phyloP scores from a whole-genome alignment of 53 echinoderm and acorn worm genomes.

The Hippasteria phrygiana region DNA sequence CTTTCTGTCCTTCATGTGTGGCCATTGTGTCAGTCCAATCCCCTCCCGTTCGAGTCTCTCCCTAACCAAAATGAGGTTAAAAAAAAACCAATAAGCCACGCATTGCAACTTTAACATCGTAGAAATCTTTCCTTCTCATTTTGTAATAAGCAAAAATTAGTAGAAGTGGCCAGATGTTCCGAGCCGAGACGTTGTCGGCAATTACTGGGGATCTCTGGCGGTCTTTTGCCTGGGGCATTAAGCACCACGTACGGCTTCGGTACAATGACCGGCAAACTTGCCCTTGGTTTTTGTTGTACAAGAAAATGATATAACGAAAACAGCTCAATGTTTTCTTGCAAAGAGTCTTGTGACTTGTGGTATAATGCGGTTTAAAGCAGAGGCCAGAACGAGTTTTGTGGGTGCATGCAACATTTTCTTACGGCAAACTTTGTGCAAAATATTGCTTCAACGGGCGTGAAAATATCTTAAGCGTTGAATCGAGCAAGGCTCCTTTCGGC shows the following conservation, averaged over 20 bases:
- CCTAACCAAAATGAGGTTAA: neutral
- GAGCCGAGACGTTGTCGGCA: slow-evolving; percentile 44
- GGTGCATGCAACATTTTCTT: too few relatives aligned
- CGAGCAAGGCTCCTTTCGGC: too few relatives aligned
- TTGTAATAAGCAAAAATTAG: slow-evolving; percentile 29
- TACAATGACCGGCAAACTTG: slow-evolving; percentile 58
- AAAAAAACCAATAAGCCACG: neutral
- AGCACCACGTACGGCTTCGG: slow-evolving; percentile 22
- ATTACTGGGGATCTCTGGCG: slow-evolving; percentile 48
- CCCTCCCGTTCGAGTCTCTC: neutral
- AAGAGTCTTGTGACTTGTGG: neutral
- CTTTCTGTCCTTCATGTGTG: slow-evolving; percentile 3
- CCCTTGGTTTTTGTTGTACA: slow-evolving; percentile 41
- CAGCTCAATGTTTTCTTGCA: neutral
- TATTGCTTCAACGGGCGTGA: too few relatives aligned
- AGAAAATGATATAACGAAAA: slow-evolving; percentile 60
- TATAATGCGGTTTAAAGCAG: slow-evolving; percentile 18
- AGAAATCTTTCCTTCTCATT: neutral
- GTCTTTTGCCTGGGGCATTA: slow-evolving; percentile 26
- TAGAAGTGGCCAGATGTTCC: slow-evolving; percentile 59
- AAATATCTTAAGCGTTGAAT: too few relatives aligned
- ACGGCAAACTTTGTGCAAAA: too few relatives aligned
- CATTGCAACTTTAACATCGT: neutral
- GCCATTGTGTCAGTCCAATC: neutral
- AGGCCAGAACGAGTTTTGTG: too few relatives aligned